A percentile compares a stretch with the other conserved stretches of the same genome.
These are phyloP conservation scores for Drosophila prostipennis DNA, from an alignment of 2,888 invertebrate genomes.

Conservation along the genomic window DNA sequence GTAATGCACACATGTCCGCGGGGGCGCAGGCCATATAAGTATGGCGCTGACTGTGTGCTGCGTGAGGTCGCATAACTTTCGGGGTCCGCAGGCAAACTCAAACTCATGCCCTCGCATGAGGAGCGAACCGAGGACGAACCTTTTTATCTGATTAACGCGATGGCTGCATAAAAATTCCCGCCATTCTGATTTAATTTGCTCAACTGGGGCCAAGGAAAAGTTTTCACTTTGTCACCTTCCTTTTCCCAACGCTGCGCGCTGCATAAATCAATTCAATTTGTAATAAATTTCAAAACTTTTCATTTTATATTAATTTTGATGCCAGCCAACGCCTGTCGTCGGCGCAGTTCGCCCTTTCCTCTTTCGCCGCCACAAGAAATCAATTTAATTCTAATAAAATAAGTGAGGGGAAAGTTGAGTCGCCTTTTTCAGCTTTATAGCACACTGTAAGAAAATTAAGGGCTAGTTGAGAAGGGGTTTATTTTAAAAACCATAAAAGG, in stretches of 20 bases:
- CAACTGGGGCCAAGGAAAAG: constrained; percentile 51
- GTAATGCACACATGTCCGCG: constrained; percentile 19
- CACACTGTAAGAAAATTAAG: neutral
- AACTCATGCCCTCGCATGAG: constrained; percentile 10
- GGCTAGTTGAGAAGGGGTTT: neutral
- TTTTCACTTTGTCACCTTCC: constrained; percentile 76
- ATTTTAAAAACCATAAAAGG: too few species aligned
- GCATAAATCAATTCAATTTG: constrained; percentile 79
- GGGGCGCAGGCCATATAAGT: constrained; percentile 31
- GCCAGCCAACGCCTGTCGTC: constrained; percentile 55
- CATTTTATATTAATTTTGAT: constrained; percentile 79
- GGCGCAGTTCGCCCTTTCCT: constrained; percentile 34
- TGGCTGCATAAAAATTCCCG: constrained; percentile 42
- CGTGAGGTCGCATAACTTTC: constrained; percentile 70
- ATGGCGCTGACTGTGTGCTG: constrained; percentile 29
- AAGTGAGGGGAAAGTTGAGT: constrained; percentile 66
- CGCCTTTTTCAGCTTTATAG: constrained; percentile 21
- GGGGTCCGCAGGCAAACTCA: constrained; percentile 16
- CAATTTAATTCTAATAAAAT: constrained; percentile 78
- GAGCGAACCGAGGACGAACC: constrained; percentile 40
- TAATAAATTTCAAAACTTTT: constrained; percentile 78
- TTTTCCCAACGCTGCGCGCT: constrained; percentile 23
- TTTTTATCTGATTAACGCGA: constrained; percentile 71
- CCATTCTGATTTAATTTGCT: constrained; percentile 66
- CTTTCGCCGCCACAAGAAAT: constrained; percentile 56